These are phyloP conservation scores for Bradynema listronoti DNA, from an alignment of 1,140 invertebrate species.

Conservation along the genomic window DNA sequence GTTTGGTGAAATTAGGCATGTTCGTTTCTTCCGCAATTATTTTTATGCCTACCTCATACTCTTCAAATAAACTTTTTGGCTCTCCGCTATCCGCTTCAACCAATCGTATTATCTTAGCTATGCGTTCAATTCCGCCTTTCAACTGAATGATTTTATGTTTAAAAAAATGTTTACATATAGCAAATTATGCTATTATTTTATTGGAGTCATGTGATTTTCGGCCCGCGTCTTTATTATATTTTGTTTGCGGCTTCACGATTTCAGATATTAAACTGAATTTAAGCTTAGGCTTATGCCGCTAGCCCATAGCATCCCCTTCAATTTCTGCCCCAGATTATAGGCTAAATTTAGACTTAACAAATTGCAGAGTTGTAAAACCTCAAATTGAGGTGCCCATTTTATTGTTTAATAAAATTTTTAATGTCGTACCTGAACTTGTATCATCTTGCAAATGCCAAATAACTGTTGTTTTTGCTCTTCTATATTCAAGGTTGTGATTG, in stretches of 20 bases:
- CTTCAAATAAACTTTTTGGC: background rate
- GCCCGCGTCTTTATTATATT: background rate
- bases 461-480: conserved; percentile 12
- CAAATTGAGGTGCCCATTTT: background rate
- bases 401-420: background rate
- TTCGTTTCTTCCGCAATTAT: background rate
- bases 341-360: background rate
- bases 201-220: no score
- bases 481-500: background rate
- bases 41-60: background rate
- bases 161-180: no score
- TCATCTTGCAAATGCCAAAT: conserved; percentile 11
- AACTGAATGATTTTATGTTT: no score
- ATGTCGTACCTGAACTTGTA: conserved; percentile 1
- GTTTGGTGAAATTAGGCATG: background rate
- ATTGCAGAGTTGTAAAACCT: background rate
- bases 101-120: background rate
- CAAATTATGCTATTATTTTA: no score
- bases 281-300: background rate
- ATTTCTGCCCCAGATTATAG: background rate
- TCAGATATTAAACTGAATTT: background rate
- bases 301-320: background rate
- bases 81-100: no score
- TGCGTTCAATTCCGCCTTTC: background rate
- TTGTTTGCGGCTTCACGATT: background rate